These are phyloP conservation scores for Phymatocera aterrima DNA, from an alignment of 2,888 invertebrate genomes.

Conservation along the genomic window DNA sequence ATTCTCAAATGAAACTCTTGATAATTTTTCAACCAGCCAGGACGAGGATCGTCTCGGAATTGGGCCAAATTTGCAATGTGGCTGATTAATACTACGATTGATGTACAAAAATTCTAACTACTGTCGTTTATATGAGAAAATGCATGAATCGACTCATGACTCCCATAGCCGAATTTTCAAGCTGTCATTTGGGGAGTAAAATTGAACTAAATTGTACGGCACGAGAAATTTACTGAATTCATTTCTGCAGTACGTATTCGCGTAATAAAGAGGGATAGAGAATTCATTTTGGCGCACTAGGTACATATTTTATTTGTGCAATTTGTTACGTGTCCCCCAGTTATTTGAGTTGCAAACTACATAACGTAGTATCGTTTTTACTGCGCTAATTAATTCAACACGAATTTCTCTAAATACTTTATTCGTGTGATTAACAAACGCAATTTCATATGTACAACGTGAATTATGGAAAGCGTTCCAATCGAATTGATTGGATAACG, in stretches of 20 bases:
- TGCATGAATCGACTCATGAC: not conserved
- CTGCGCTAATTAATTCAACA: conserved; percentile 13
- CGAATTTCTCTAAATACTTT: conserved; percentile 18
- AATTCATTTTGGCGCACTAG: conserved; percentile 25
- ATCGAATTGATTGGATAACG: not conserved
- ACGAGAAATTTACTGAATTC: conserved; percentile 34
- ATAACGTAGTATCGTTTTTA: conserved; percentile 12
- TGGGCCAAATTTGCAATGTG: too few relatives aligned
- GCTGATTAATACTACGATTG: too few relatives aligned
- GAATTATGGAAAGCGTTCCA: conserved; percentile 24
- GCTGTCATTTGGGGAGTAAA: not conserved
- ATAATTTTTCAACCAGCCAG: too few relatives aligned
- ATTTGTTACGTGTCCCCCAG: conserved; percentile 24
- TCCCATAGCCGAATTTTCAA: not conserved
- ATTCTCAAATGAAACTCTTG: too few relatives aligned
- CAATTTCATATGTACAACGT: not conserved
- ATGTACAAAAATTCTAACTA: not conserved
- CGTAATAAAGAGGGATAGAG: conserved; percentile 11
- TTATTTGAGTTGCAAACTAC: not conserved
- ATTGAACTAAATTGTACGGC: not conserved
- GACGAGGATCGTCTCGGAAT: too few relatives aligned
- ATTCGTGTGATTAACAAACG: conserved; percentile 7
- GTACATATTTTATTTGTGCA: conserved; percentile 30
- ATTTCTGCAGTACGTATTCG: conserved; percentile 2
- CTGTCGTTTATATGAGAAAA: not conserved